Percentiles rank a stretch among this genome's conserved stretches.
Conservation (phyloP, 2,888 invertebrate genomes). For the Heliconius charithonia region DNA sequence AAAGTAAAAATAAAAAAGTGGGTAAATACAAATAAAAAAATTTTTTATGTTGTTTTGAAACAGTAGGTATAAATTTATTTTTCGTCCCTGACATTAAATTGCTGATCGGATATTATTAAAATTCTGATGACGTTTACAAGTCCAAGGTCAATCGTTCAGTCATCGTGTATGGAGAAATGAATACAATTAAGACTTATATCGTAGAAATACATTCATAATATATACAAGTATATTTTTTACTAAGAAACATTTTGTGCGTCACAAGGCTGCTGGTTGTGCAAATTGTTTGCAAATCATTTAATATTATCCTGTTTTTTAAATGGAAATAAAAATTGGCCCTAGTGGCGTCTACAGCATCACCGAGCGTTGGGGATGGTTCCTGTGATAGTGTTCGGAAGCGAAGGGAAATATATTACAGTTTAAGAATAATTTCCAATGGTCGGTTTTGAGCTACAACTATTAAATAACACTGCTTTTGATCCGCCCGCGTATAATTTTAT, state of each 20-base stretch:
- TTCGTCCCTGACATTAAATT: neutral
- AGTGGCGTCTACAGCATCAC: too few species aligned
- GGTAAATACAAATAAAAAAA: too few species aligned
- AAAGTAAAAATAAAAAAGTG: too few species aligned
- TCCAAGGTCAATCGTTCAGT: neutral
- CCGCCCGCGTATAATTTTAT: neutral
- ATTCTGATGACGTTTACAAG: neutral
- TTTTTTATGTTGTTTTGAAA: too few species aligned
- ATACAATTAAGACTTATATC: neutral
- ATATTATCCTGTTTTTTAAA: neutral
- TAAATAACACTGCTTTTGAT: too few species aligned
- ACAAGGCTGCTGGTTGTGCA: neutral
- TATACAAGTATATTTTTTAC: neutral
- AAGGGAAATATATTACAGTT: too few species aligned
- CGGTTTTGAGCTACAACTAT: too few species aligned
- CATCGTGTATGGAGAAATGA: neutral
- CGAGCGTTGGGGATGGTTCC: too few species aligned
- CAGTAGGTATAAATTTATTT: too few species aligned
- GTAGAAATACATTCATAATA: neutral
- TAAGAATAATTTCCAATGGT: too few species aligned
- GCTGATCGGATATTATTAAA: neutral
- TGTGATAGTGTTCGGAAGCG: too few species aligned
- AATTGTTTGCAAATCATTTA: neutral
- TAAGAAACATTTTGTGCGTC: slow-evolving; percentile 13
- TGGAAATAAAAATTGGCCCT: neutral